These are phyloP conservation scores for Medauroidea extradentata DNA, from an alignment of 1,140 invertebrate genomes.

Conservation along the genomic window DNA sequence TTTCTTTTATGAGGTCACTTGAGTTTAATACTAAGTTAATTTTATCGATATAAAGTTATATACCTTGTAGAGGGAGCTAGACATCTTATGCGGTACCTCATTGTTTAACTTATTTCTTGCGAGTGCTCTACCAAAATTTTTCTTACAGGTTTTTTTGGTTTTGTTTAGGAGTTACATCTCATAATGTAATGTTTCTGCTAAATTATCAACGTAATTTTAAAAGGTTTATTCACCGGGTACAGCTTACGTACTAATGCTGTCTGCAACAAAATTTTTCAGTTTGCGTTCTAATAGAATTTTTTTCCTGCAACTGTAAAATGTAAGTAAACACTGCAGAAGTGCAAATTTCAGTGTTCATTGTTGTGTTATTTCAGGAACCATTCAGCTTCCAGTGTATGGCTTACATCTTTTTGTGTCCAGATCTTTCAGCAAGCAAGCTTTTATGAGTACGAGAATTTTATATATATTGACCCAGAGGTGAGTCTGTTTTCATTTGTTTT, in stretches of 20 bases:
- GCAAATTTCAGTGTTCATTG: background rate
- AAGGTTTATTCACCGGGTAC: background rate
- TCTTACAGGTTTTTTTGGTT: too few relatives aligned
- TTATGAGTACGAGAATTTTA: slow-evolving; percentile 89
- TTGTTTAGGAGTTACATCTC: too few relatives aligned
- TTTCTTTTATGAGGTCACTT: too few relatives aligned
- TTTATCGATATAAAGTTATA: too few relatives aligned
- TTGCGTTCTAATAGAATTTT: too few relatives aligned
- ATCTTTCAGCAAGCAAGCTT: slow-evolving; percentile 86
- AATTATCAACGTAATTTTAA: background rate
- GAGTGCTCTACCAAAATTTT: too few relatives aligned
- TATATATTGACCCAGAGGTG: slow-evolving; percentile 78
- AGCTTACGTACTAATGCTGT: background rate
- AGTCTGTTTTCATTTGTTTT: too few relatives aligned
- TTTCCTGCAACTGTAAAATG: background rate
- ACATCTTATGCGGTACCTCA: too few relatives aligned
- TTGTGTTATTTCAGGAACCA: slow-evolving; percentile 57
- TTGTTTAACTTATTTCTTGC: too few relatives aligned
- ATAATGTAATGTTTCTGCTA: background rate
- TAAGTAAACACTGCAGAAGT: background rate
- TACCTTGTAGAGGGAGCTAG: too few relatives aligned
- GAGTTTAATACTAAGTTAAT: too few relatives aligned
- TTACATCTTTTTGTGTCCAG: slow-evolving; percentile 79
- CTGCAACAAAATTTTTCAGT: background rate
- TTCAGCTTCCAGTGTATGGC: slow-evolving; percentile 76